Evolutionary conservation across 2,113 vertebrate species (phyloP).

Genomic region (Piprites chloris): DNA sequence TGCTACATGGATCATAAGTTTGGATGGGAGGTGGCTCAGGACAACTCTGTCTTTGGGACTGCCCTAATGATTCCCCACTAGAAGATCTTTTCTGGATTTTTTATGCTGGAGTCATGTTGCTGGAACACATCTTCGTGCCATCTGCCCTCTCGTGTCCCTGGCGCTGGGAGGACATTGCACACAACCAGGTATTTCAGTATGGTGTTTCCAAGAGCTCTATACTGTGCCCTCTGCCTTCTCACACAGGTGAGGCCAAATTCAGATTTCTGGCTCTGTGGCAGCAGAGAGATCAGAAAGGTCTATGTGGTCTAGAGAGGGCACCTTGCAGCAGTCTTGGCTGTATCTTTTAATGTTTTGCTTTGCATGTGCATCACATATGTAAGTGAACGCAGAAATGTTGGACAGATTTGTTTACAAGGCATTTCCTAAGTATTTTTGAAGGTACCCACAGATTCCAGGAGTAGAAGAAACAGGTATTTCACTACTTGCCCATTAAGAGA

Average conservation of each 20-base stretch:
- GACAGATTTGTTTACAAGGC: neutral
- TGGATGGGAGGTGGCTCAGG: neutral
- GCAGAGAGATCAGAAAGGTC: neutral
- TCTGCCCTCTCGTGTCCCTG: rapidly evolving
- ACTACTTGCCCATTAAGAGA: neutral
- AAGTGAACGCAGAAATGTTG: neutral
- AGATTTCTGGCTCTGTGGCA: neutral
- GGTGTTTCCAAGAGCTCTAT: neutral
- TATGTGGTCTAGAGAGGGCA: neutral
- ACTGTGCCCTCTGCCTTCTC: neutral
- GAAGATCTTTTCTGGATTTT: neutral
- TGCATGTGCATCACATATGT: neutral
- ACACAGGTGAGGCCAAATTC: neutral
- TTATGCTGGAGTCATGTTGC: rapidly evolving
- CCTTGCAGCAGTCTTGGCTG: neutral
- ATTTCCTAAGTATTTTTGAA: neutral
- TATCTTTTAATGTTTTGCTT: neutral
- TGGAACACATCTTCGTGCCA: neutral
- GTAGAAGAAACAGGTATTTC: neutral
- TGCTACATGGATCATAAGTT: neutral
- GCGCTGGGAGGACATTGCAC: neutral
- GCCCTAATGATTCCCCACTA: neutral
- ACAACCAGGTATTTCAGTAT: neutral
- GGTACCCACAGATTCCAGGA: neutral
- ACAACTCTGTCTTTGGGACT: neutral